Evolutionary conservation across 2,113 vertebrate species (phyloP).

Genomic region (Aythya baeri): DNA sequence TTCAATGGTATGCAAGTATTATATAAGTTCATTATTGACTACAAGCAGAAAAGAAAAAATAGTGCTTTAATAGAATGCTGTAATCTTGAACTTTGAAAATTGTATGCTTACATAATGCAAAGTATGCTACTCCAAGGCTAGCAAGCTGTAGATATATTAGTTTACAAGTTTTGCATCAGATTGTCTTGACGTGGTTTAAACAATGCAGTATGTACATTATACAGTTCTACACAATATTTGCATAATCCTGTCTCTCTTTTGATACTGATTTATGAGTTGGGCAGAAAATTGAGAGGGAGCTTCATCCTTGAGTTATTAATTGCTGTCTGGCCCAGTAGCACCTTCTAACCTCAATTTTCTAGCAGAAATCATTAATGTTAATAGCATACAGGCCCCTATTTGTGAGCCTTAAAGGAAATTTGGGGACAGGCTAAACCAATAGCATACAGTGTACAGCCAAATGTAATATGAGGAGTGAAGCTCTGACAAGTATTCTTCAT

Average conservation of each 20-base stretch:
- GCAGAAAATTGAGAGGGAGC: slow-evolving; percentile 55
- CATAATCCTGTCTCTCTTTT: slow-evolving; percentile 56
- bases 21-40: slow-evolving; percentile 5
- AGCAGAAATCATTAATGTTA: slow-evolving; percentile 62
- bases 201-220: neutral
- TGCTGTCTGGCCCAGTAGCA: slow-evolving; percentile 45
- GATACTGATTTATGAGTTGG: slow-evolving; percentile 66
- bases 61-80: neutral
- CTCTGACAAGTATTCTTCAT: neutral
- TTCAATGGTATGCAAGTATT: slow-evolving; percentile 39
- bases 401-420: neutral
- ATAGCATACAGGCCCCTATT: slow-evolving; percentile 23
- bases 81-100: neutral
- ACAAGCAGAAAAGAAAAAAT: neutral
- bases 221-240: slow-evolving; percentile 30
- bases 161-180: neutral
- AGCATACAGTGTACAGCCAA: neutral
- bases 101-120: neutral
- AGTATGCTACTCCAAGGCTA: neutral
- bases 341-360: slow-evolving; percentile 71
- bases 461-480: neutral
- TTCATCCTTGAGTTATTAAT: slow-evolving; percentile 60
- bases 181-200: neutral
- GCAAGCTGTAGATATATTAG: neutral
- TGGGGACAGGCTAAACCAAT: neutral